Base-by-base conservation (phyloP, 2,888 invertebrate genomes). In the Agrotis clavis region DNA sequence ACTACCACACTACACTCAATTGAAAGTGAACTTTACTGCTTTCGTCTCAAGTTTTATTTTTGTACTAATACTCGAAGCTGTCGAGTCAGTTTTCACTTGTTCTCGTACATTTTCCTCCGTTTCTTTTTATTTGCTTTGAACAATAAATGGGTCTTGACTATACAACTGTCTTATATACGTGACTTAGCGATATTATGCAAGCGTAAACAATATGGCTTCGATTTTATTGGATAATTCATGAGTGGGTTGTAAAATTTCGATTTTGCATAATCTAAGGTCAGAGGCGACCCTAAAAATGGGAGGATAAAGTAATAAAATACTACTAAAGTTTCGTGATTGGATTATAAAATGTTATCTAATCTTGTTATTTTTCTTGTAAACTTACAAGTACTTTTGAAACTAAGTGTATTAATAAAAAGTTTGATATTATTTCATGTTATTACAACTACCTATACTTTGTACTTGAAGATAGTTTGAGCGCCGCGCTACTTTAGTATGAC, bases 41-140 rank as follows among this genome's bases (percentile, higher is more conserved):
- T 35, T 50, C 2, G 0, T 0, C 0, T 67, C 85, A 89, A 81
- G 81, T 72, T 74, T 60, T 50, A 77, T 70, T 84, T 86, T 89
- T 5, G 68, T 65, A 65, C 71, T 79, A 16, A 25, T n/a, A 6
- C 13, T 51, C 19, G 63, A 41, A 47, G 50, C 69, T 86, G 78
- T 86, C 79, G 84, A 79, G 86, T 79, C 86, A 77, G 89, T 90
- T 84, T 84, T 79, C 77, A 82, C 70, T 66, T 79, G 82, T 82
- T 60, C 83, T 85, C 81, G 81, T 82, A 90, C 85, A 87, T 86
- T 91, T 91, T 88, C 87, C 87, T 89, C 81, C 72, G 90, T 88
- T 92, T 92, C 92, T 93, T 95, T 95, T 94, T 94, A 93, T 92
- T 92, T 92, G 90, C 91, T 91, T 90, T 89, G 92, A 91, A 93